Evolutionary conservation across 2,797 vertebrate species (phyloP), one percentile per base, ranked within the genome.

Genomic region (Pipistrellus pygmaeus): DNA sequence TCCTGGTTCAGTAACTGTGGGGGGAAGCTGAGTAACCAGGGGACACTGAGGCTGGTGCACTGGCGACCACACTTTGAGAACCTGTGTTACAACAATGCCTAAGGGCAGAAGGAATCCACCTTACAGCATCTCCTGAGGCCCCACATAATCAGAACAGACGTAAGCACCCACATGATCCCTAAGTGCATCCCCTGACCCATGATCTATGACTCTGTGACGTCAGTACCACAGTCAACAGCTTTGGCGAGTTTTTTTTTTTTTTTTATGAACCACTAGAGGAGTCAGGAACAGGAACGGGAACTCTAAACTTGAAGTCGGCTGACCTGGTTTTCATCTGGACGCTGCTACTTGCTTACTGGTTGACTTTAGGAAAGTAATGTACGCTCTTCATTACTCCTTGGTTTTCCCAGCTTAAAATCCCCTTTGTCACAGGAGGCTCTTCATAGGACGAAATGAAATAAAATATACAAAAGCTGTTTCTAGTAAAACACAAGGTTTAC

Each of bases 41-140:
- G 30, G 30, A 35, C 9, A 25, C 1, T 30, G 73, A n/a, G 0
- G 41, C n/a, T 41, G 69, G 38, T 44, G 69, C 7, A 14, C 8
- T 17, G 7, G 12, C 44, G 15, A 35, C 11, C 23, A 10, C 23
- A 51, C 41, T 21, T n/a, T 30, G 51, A 88, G 76, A 69, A 69
- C 0, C 3, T 5, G 17, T n/a, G 4, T 23, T 14, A 15, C 2
- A 44, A 46, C n/a, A 30, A 3, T 11, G 60, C 32, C 41, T 41
- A 13, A n/a, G 85, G 41, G n/a, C n/a, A 5, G 0, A 30, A 30
- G 48, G 10, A 82, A 7, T 9, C 27, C 21, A 12, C 25, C 21
- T 30, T 15, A 21, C 7, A 14, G 80, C 27, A 5, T 10, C 44
- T 72, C 44, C 46, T 3, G 51, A 17, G 8, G 32, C 62, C 27